Base-by-base conservation (phyloP, 2,113 vertebrate species). In the Mus spicilegus region DNA sequence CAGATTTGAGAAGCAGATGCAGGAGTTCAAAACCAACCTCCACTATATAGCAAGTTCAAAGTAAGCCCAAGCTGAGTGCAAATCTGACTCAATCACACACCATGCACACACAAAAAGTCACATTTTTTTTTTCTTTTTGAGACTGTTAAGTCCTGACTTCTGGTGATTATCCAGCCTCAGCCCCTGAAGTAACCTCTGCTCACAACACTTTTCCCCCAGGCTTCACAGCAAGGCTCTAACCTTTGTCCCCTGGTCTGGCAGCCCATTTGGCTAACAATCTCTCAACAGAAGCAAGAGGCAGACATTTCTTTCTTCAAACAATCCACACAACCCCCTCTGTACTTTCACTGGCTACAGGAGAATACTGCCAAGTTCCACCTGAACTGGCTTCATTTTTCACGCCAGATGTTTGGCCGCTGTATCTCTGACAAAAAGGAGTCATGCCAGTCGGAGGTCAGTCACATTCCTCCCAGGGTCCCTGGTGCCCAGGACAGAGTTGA, bases 231-330 rank as follows among this genome's bases (percentile, higher is more conserved):
- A 93, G n/a, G 61, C 93, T 90, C 86, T 96, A 92, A 97, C 97
- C 97, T 97, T 97, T 97, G 97, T 94, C 95, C 97, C 56, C n/a
- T 86, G 81, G 28, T 42, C 88, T 65, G 81, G 93, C 92, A 96
- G 72, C 90, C 96, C 87, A 96, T 90, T 26, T 85, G 95, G 65
- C 61, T 96, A 94, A 78, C 56, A 61, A 8, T 85, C 91, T 96
- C 88, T 87, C 89, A 91, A 78, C 84, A 87, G 87, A 94, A 95
- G 75, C 84, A n/a, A 14, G 70, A 78, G 58, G 42, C 39, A 63
- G 82, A 96, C 69, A 87, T 70, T 65, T 95, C 91, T 95, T 95
- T 97, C 89, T 75, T 89, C 73, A 97, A 97, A 97, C 92, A 95
- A 95, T 75, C 70, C 89, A 91, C 76, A 63, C 73, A 87, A 30